Evolutionary conservation across 2,113 vertebrate species (phyloP).

Genomic region (Psittacula cyanocephala): DNA sequence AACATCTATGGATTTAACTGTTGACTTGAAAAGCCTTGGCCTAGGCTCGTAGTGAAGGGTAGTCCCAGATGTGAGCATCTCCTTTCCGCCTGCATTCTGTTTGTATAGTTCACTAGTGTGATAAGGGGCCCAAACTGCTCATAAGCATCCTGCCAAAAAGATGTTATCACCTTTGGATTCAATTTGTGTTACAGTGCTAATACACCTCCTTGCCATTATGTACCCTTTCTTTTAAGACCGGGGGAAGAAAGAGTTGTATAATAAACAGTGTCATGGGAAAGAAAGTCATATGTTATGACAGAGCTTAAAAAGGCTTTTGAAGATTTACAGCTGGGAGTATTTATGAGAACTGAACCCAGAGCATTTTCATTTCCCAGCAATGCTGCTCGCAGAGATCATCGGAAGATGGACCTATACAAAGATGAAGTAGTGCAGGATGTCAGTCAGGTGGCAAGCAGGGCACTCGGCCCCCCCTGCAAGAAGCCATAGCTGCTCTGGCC

Average conservation of each 20-base stretch:
- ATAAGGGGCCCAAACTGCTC: neutral
- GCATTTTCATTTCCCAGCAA: neutral
- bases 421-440: neutral
- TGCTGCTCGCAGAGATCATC: neutral
- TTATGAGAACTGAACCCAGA: neutral
- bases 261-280: neutral
- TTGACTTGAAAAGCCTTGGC: neutral
- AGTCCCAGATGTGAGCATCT: neutral
- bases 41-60: neutral
- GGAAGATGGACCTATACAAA: accelerated
- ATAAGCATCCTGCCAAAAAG: neutral
- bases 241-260: neutral
- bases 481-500: accelerated
- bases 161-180: neutral
- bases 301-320: neutral
- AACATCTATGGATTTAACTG: neutral
- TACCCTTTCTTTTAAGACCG: neutral
- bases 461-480: neutral
- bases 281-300: neutral
- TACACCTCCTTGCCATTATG: neutral
- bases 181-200: neutral
- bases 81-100: neutral
- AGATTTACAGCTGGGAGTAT: neutral
- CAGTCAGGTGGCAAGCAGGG: neutral
- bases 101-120: neutral